Evolutionary conservation across 2,888 invertebrate genomes (phyloP), one percentile per base, ranked within the genome.

Genomic region (Sylvicola cinctus): DNA sequence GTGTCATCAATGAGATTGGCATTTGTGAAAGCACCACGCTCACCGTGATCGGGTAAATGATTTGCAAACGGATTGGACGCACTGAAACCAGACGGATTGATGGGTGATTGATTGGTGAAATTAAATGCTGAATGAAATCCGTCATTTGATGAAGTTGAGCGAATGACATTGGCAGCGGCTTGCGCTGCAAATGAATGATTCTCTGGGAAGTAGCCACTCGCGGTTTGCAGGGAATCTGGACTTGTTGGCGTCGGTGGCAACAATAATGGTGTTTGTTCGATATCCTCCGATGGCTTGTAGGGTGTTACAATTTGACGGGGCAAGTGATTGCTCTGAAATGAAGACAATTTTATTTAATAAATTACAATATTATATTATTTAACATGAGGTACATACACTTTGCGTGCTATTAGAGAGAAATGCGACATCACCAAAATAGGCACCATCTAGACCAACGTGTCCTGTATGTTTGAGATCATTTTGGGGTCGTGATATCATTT

Each of bases 401-500:
- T 57, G 57, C 3, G 57, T 50, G 8, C 20, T 20, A 39, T 51
- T 58, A 31, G 57, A 56, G 13, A 70, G 50, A 45, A 70, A 68
- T 3, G 70, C 64, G 38, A 98, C 74, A 55, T 98, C 91, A 3
- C 96, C 96, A 56, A 98, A 98, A 51, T 85, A 85, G 17, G 90
- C 88, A 1, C 96, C 96, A 55, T 98, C 96, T 29, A 91, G 66
- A 1, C 96, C 96, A 10, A 98, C 88, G 54, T 98, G 98, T 1
- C 74, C 66, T 0, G 91, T 96, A 54, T 98, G 98, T 48, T 91
- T 85, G 14, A 96, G 71, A 54, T 96, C 95, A 27, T 90, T 91
- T 54, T 95, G 91, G 0, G 98, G 96, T 39, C 83, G 77, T 32
- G 93, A 91, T 48, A 96, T 98, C 91, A 93, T 88, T 52, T 81